A percentile compares a stretch with the other conserved stretches of the same genome.
phyloP scores from a whole-genome alignment of 1,140 invertebrate genomes.

The Dreissena polymorpha region DNA sequence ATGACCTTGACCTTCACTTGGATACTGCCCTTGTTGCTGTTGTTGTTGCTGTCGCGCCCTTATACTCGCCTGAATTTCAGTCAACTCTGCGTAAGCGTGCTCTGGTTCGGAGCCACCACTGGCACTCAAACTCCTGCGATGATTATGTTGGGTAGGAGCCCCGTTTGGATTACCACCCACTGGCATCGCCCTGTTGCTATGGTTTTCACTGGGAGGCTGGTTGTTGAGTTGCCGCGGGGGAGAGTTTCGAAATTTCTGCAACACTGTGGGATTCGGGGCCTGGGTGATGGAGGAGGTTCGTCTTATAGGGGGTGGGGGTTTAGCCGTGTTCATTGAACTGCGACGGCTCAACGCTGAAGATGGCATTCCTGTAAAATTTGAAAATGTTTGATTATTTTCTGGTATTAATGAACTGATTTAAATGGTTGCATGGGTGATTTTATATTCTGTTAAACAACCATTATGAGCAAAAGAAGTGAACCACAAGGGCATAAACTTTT shows the following conservation, averaged over 20 bases:
- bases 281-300: constrained; percentile 91
- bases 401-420: not conserved
- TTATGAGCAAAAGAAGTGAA: too few relatives aligned
- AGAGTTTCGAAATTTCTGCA: constrained; percentile 46
- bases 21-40: constrained; percentile 5
- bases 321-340: constrained; percentile 84
- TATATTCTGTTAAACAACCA: too few relatives aligned
- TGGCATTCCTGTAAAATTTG: constrained; percentile 71
- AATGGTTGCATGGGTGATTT: not conserved
- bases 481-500: too few relatives aligned
- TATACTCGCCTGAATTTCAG: constrained; percentile 52
- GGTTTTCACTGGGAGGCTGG: not conserved
- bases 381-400: not conserved
- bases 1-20: not conserved
- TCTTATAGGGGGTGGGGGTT: constrained; percentile 91
- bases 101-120: constrained; percentile 46
- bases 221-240: constrained; percentile 42
- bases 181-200: constrained; percentile 8
- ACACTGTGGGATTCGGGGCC: constrained; percentile 62
- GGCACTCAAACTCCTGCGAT: constrained; percentile 43
- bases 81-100: constrained; percentile 47
- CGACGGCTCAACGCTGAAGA: constrained; percentile 79
- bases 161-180: not conserved
- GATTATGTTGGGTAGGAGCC: constrained; percentile 5
- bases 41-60: constrained; percentile 46